phyloP scores from a whole-genome alignment of 2,113 vertebrate genomes.

The Hiodon tergisus region DNA sequence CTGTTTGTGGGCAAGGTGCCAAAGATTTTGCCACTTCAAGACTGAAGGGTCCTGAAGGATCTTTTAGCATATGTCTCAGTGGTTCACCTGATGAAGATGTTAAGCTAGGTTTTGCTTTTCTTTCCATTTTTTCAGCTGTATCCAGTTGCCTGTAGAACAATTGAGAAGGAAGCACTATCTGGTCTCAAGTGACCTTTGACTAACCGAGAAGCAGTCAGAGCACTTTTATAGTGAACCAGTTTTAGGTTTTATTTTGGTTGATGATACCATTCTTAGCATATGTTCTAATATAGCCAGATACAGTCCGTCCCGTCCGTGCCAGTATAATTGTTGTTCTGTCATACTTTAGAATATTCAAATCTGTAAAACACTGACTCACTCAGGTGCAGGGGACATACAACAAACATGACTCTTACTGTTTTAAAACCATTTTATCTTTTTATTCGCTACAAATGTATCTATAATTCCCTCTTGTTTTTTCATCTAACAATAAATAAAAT shows the following conservation, averaged over 20 bases:
- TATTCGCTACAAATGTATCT: neutral
- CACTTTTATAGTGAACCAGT: too few species aligned
- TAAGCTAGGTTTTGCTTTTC: constrained; percentile 46
- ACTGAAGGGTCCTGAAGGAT: constrained; percentile 28
- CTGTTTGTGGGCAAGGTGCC: constrained; percentile 4
- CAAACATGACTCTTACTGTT: too few species aligned
- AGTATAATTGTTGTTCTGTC: neutral
- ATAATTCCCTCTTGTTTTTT: neutral
- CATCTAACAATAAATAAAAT: neutral
- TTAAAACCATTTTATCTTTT: neutral
- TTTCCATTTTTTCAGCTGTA: constrained; percentile 45
- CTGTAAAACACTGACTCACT: too few species aligned
- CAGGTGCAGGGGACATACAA: too few species aligned
- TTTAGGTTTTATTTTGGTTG: too few species aligned
- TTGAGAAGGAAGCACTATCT: constrained; percentile 35
- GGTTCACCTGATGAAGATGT: constrained; percentile 59
- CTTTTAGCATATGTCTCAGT: constrained; percentile 44
- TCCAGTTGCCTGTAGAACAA: constrained; percentile 40
- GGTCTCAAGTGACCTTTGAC: constrained; percentile 38
- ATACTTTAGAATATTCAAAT: too few species aligned
- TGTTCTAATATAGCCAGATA: constrained; percentile 35
- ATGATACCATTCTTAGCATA: constrained; percentile 4
- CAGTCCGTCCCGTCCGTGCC: neutral
- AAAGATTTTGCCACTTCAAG: constrained; percentile 19
- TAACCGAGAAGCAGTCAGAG: constrained; percentile 47